Evolutionary conservation across 2,888 invertebrate genomes (phyloP), one percentile per base, ranked within the genome.

Genomic region (Criorhina ranunculi): DNA sequence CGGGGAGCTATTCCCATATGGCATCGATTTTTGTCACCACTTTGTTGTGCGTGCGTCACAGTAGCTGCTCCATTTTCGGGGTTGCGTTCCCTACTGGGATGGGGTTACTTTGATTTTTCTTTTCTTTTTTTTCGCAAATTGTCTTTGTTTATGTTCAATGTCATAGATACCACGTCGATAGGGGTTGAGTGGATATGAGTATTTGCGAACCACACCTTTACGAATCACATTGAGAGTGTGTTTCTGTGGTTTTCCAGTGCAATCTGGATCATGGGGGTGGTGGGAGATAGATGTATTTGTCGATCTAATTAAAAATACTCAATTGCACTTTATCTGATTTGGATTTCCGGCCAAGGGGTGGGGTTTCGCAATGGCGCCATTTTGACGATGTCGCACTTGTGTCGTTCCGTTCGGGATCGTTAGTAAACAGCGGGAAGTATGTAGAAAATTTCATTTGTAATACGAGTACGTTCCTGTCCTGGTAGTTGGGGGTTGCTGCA

Each of bases 111-210:
- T 35, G 37, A 17, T 37, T 2, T 19, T 5, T 4, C 1, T 42
- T 8, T 29, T 44, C 60, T 15, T 51, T 42, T 11, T 51, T 62
- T 33, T 40, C 24, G 53, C 40, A 53, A 72, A 82, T 62, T 66
- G 59, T 46, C 44, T 72, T 82, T 82, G 82, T 77, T 82, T 73
- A 82, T 82, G 12, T 66, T 67, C 77, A 73, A 78, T 83, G 77
- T 78, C 78, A 78, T 37, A 67, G 53, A 66, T 57, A 59, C 57
- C n/a, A 24, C 17, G 37, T 66, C 49, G 49, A 5, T n/a, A 29
- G 24, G 37, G 7, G 31, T 42, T 19, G 6, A 9, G 12, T n/a
- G 35, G 11, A 11, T 19, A 24, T 17, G 55, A 15, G 64, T 46
- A 29, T 55, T 24, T 1, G 11, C 15, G 49, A 59, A 59, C 66